A percentile compares a stretch with the other conserved stretches of the same genome.
Evolutionary conservation across 2,888 invertebrate genomes (phyloP).

Genomic region (Frankliniella fusca): DNA sequence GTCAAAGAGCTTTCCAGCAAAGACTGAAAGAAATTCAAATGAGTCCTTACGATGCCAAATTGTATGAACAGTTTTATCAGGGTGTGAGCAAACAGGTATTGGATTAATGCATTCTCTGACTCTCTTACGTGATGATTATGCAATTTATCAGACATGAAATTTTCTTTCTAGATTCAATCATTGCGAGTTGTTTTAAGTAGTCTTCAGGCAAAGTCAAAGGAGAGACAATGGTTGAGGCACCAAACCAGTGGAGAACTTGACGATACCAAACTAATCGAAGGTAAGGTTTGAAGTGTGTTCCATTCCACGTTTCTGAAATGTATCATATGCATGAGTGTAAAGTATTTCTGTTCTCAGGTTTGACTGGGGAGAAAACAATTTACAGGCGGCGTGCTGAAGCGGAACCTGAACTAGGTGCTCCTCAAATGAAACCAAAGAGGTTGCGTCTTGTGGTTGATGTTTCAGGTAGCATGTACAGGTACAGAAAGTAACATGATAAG

Average conservation of each 20-base stretch:
- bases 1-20: conserved; percentile 79
- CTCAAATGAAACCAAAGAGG: conserved; percentile 82
- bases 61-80: conserved; percentile 76
- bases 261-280: conserved; percentile 91
- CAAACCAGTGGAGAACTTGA: conserved; percentile 95
- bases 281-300: conserved; percentile 45
- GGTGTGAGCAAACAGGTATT: conserved; percentile 70
- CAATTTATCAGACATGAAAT: conserved; percentile 1
- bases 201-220: conserved; percentile 89
- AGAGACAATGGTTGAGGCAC: conserved; percentile 88
- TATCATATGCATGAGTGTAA: not conserved
- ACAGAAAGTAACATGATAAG: conserved; percentile 33
- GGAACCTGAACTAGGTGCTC: conserved; percentile 82
- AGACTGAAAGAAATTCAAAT: conserved; percentile 86
- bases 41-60: conserved; percentile 86
- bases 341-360: conserved; percentile 49
- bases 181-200: conserved; percentile 78
- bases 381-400: conserved; percentile 80
- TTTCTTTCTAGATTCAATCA: conserved; percentile 61
- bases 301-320: conserved; percentile 13
- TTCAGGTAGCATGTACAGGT: conserved; percentile 94
- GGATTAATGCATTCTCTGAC: not conserved
- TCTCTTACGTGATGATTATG: conserved; percentile 18
- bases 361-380: conserved; percentile 88
- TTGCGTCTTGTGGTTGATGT: conserved; percentile 85